Evolutionary conservation across 2,797 vertebrate genomes (phyloP).

Genomic region (Sebastes steindachneri): DNA sequence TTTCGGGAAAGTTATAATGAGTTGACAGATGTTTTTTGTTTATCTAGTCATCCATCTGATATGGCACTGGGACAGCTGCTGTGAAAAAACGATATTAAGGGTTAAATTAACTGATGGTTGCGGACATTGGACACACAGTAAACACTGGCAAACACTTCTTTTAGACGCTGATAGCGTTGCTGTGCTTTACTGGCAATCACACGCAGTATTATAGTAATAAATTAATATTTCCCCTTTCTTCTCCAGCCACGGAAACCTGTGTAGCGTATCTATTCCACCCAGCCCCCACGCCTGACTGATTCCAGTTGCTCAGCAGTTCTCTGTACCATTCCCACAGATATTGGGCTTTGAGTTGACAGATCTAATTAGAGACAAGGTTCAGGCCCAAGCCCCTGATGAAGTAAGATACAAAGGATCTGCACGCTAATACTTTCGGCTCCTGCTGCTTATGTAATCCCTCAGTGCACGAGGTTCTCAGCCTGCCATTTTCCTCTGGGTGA

Average conservation of each 20-base stretch:
- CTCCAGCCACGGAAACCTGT: conserved; percentile 11
- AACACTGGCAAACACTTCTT: background rate
- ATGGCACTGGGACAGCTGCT: background rate
- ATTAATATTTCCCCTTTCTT: background rate
- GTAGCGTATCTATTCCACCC: background rate
- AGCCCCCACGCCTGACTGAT: background rate
- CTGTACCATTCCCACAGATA: conserved; percentile 62
- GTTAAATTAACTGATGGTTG: background rate
- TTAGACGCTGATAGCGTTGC: background rate
- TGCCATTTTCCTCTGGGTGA: conserved; percentile 16
- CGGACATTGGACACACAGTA: background rate
- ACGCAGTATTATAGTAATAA: background rate
- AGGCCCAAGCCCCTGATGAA: conserved; percentile 48
- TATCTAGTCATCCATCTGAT: conserved; percentile 1
- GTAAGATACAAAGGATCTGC: conserved; percentile 50
- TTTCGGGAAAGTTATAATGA: background rate
- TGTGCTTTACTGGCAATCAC: background rate
- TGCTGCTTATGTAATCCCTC: conserved; percentile 50
- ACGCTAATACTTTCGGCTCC: conserved; percentile 45
- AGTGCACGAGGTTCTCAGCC: conserved; percentile 31
- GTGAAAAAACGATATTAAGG: background rate
- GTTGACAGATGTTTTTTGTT: conserved; percentile 17
- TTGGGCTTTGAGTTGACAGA: conserved; percentile 69
- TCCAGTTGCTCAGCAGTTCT: conserved; percentile 60
- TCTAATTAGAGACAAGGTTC: conserved; percentile 71